Conservation (phyloP, 2,888 invertebrate species). For the Metacarcinus magister region DNA sequence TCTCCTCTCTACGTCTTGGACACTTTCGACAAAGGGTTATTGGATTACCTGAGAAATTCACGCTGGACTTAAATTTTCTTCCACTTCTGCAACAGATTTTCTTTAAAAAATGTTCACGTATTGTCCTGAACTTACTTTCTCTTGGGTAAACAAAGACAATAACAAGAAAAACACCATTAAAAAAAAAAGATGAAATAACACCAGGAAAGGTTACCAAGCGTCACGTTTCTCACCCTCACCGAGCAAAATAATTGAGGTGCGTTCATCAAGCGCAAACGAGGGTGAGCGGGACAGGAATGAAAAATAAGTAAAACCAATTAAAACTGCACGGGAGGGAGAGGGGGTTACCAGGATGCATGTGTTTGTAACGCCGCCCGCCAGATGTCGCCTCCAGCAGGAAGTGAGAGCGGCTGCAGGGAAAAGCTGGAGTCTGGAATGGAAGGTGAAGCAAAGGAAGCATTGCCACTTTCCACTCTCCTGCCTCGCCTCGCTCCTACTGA, state of each 20-base stretch:
- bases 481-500: neutral
- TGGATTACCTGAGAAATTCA: neutral
- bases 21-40: neutral
- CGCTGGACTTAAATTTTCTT: neutral
- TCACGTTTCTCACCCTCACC: neutral
- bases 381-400: neutral
- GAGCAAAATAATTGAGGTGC: neutral
- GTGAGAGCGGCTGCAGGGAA: neutral
- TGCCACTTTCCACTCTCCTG: neutral
- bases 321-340: neutral
- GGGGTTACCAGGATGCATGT: neutral
- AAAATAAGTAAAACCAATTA: constrained; percentile 28
- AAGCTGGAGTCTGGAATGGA: neutral
- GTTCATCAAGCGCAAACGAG: constrained; percentile 18
- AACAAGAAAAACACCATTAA: neutral
- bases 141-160: neutral
- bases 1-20: constrained; percentile 26
- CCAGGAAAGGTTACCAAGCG: neutral
- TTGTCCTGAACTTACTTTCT: neutral
- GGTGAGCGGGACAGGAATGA: constrained; percentile 21
- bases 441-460: neutral
- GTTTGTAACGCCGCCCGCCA: constrained; percentile 31
- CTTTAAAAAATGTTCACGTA: neutral
- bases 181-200: neutral
- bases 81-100: neutral